Evolutionary conservation across 2,888 invertebrate species (phyloP), one percentile per base, ranked within the genome.

Genomic region (Parochlus steinenii): DNA sequence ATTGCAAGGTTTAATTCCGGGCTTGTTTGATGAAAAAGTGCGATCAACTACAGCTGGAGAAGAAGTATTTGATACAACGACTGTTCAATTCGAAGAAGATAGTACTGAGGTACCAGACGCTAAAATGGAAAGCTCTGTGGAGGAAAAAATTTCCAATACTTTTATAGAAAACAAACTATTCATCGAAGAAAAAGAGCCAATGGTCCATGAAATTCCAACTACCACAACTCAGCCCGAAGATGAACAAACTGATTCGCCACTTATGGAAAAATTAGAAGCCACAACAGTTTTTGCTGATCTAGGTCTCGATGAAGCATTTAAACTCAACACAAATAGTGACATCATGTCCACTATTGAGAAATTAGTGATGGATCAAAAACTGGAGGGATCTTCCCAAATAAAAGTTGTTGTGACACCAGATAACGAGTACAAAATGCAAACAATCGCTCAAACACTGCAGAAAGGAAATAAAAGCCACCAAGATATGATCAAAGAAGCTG

Each of bases 401-500:
- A 48, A 19, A 48, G 49, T 33, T 8, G 15, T 29, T 24, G n/a
- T 36, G 5, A 25, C 23, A 1, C 30, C 30, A 17, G 36, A 36
- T 24, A 30, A 36, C 15, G 36, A 36, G 10, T 29, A 36, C 25
- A 30, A 36, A 24, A 36, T 30, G 5, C 30, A 36, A 30, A 30
- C 30, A 8, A 29, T 46, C 49, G 29, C 41, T 49, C 25, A 39
- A 51, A 0, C 24, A 44, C 43, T 19, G 49, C 52, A 4, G 49
- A 50, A 31, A 48, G 48, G 37, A 51, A n/a, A n/a, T n/a, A n/a
- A n/a, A n/a, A n/a, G n/a, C n/a, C n/a, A n/a, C n/a, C n/a, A n/a
- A n/a, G n/a, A n/a, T n/a, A n/a, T n/a, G n/a, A n/a, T 27, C 12
- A 23, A 50, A 3, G 55, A 57, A 40, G 56, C 56, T 12, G 58